Evolutionary conservation across 2,797 vertebrate species (phyloP).

Genomic region (Chaetodon trifasciatus): DNA sequence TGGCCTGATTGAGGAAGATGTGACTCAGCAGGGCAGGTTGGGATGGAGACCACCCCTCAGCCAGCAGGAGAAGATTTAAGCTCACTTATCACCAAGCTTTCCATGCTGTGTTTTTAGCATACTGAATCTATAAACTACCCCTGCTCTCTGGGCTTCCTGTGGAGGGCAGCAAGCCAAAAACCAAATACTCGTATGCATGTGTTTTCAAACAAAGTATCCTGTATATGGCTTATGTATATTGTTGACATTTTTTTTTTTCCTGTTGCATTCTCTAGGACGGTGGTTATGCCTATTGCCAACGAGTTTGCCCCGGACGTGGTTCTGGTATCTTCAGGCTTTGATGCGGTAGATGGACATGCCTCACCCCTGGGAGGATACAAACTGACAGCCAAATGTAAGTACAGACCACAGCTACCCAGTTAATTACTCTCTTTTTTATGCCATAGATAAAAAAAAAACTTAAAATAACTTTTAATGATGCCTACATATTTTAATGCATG

Average conservation of each 20-base stretch:
- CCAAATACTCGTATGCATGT: conserved; percentile 13
- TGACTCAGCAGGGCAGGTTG: background rate
- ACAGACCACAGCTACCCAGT: conserved; percentile 15
- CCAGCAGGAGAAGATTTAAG: background rate
- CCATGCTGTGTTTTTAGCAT: conserved; percentile 3
- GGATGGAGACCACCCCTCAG: background rate
- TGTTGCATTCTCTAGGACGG: conserved; percentile 82
- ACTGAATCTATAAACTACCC: background rate
- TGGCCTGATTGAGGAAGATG: background rate
- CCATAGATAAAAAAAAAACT: background rate
- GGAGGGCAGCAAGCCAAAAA: conserved; percentile 7
- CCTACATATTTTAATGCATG: conserved; percentile 10
- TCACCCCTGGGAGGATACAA: conserved; percentile 94
- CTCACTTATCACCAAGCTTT: conserved; percentile 13
- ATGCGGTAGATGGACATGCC: conserved; percentile 94
- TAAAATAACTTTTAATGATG: background rate
- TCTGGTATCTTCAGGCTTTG: conserved; percentile 96
- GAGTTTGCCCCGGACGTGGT: conserved; percentile 96
- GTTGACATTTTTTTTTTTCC: conserved; percentile 7
- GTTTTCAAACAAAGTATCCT: conserved; percentile 15
- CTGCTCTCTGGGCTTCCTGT: background rate
- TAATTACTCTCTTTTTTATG: conserved; percentile 4
- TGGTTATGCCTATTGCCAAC: conserved; percentile 96
- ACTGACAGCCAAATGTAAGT: conserved; percentile 95
- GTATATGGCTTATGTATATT: background rate